Percentiles rank a stretch among this genome's conserved stretches.
Evolutionary conservation across 2,113 vertebrate species (phyloP).

Genomic region (Gymnogyps californianus): DNA sequence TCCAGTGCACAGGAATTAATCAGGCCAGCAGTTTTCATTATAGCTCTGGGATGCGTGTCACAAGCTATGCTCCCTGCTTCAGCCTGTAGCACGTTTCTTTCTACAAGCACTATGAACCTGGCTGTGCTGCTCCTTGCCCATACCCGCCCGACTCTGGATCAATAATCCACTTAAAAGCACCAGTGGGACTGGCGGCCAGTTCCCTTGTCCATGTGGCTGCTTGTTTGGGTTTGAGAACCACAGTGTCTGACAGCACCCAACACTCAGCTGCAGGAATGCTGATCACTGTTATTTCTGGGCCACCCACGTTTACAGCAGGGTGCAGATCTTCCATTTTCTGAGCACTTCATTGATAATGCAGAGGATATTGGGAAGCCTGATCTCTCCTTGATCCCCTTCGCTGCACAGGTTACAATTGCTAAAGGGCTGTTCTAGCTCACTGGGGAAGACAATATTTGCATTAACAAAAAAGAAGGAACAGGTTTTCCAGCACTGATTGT

Average conservation of each 20-base stretch:
- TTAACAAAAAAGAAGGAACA: background rate
- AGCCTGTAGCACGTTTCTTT: background rate
- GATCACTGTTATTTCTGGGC: background rate
- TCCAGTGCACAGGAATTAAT: background rate
- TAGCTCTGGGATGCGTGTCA: background rate
- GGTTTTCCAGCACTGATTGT: background rate
- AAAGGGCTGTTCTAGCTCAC: background rate
- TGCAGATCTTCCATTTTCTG: background rate
- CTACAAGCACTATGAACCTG: background rate
- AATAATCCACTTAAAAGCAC: background rate
- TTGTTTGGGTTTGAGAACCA: background rate
- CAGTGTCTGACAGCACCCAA: background rate
- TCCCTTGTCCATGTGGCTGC: background rate
- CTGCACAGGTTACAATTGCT: background rate
- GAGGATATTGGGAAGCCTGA: background rate
- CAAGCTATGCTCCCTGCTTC: background rate
- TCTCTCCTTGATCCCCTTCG: background rate
- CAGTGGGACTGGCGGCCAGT: fast-evolving
- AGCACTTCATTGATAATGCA: background rate
- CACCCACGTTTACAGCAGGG: background rate
- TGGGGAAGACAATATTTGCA: background rate
- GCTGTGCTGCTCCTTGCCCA: background rate
- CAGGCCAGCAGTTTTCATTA: background rate
- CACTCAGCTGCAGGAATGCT: background rate
- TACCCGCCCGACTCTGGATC: background rate